Conservation (phyloP, 2,888 invertebrate species). For the Drosophila differens region DNA sequence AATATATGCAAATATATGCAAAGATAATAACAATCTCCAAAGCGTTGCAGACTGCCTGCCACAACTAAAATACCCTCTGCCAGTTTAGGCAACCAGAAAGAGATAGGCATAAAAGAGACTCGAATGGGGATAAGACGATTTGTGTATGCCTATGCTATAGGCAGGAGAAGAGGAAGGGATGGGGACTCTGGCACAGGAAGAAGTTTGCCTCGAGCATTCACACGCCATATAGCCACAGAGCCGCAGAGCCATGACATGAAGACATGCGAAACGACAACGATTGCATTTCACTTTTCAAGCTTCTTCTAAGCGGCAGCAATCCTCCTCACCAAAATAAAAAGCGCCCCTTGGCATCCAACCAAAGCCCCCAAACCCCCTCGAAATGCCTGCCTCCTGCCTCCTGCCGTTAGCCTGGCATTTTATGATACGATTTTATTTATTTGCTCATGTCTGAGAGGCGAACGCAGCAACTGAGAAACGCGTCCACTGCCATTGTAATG, state of each 20-base stretch:
- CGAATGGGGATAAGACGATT: constrained; percentile 72
- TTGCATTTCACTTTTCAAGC: constrained; percentile 75
- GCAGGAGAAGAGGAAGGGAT: neutral
- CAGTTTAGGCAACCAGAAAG: constrained; percentile 15
- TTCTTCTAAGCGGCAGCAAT: constrained; percentile 23
- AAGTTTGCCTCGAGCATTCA: constrained; percentile 78
- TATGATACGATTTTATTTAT: constrained; percentile 80
- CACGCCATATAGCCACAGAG: constrained; percentile 72
- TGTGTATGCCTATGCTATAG: constrained; percentile 29
- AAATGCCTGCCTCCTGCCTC: constrained; percentile 15
- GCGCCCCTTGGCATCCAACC: constrained; percentile 7
- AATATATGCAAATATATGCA: neutral
- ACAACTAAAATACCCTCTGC: neutral
- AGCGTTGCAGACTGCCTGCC: neutral
- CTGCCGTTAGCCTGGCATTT: constrained; percentile 57
- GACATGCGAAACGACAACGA: constrained; percentile 69
- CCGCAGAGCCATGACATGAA: constrained; percentile 66
- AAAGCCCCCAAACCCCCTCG: neutral
- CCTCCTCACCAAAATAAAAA: neutral
- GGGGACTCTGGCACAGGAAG: constrained; percentile 27
- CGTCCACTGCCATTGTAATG: constrained; percentile 75
- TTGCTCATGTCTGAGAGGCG: constrained; percentile 60
- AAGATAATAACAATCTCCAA: neutral
- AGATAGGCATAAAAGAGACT: constrained; percentile 59
- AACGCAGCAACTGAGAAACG: constrained; percentile 26